Percentiles rank a stretch among this genome's conserved stretches.
Conservation (phyloP, 1,140 invertebrate species). For the Heliconius hewitsoni region DNA sequence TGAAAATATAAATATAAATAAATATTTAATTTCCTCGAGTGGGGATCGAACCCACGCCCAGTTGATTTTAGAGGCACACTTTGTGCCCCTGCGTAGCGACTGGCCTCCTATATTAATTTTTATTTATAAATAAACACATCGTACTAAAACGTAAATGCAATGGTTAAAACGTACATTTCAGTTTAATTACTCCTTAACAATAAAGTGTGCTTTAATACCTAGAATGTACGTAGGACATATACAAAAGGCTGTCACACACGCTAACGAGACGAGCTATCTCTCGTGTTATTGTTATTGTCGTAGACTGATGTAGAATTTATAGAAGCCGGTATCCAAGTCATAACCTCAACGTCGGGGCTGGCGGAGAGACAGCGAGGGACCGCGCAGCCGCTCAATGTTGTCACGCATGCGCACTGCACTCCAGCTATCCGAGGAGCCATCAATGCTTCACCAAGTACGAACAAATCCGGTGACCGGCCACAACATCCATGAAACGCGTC, state of each 20-base stretch:
- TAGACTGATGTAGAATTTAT: constrained; percentile 41
- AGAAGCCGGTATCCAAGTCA: constrained; percentile 63
- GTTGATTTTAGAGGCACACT: no score
- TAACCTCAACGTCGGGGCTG: constrained; percentile 73
- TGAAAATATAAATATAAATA: no score
- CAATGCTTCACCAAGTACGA: constrained; percentile 67
- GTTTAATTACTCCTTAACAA: background rate
- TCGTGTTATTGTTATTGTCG: constrained; percentile 40
- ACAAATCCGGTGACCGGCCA: constrained; percentile 50
- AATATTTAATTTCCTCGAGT: no score
- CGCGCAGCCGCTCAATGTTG: constrained; percentile 78
- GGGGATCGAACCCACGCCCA: no score
- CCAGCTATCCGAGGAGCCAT: constrained; percentile 36
- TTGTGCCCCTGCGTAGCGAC: no score
- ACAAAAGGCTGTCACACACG: constrained; percentile 19
- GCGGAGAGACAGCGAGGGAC: constrained; percentile 54
- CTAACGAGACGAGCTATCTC: constrained; percentile 36
- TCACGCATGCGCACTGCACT: constrained; percentile 63
- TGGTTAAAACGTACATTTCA: background rate
- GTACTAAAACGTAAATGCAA: background rate
- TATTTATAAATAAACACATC: background rate
- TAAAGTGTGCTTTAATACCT: background rate
- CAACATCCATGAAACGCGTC: constrained; percentile 54
- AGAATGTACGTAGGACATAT: background rate
- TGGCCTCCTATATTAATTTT: background rate